A percentile compares a stretch with the other conserved stretches of the same genome.
Evolutionary conservation across 2,113 vertebrate species (phyloP).

Genomic region (Pundamilia nyererei): DNA sequence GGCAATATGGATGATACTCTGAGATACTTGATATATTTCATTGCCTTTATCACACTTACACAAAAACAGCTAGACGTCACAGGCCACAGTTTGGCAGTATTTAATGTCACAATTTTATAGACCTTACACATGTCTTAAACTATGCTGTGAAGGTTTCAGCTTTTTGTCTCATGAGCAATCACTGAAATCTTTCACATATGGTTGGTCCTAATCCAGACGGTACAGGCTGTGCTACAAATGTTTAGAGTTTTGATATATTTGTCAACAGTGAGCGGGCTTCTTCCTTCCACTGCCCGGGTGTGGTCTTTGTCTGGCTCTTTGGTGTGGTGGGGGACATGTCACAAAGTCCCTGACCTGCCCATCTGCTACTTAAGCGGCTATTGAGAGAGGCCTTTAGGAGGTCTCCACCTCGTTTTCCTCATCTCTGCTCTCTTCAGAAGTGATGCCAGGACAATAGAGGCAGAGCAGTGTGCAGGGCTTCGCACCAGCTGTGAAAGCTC

Average conservation of each 20-base stretch:
- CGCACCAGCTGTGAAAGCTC: constrained; percentile 69
- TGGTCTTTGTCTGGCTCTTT: constrained; percentile 26
- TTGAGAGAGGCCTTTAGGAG: constrained; percentile 48
- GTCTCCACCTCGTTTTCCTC: constrained; percentile 36
- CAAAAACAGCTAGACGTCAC: not conserved
- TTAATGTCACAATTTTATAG: constrained; percentile 8
- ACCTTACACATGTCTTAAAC: constrained; percentile 17
- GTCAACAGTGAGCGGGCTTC: constrained; percentile 48
- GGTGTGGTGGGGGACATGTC: constrained; percentile 33
- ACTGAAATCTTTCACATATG: constrained; percentile 48
- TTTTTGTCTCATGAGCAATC: constrained; percentile 19
- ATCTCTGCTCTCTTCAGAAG: constrained; percentile 52
- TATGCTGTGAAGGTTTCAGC: constrained; percentile 12
- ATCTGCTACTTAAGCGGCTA: constrained; percentile 28
- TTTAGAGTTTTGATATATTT: constrained; percentile 31
- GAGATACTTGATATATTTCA: not conserved
- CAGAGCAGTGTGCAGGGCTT: constrained; percentile 35
- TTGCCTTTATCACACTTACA: not conserved
- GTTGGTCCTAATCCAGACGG: constrained; percentile 15
- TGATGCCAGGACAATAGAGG: constrained; percentile 61
- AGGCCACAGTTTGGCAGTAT: not conserved
- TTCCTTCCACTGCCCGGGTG: constrained; percentile 33
- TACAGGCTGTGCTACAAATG: not conserved
- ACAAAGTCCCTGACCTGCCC: constrained; percentile 19
- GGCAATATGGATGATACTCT: not conserved